Evolutionary conservation across 2,797 vertebrate species (phyloP).

Genomic region (Capromys pilorides): DNA sequence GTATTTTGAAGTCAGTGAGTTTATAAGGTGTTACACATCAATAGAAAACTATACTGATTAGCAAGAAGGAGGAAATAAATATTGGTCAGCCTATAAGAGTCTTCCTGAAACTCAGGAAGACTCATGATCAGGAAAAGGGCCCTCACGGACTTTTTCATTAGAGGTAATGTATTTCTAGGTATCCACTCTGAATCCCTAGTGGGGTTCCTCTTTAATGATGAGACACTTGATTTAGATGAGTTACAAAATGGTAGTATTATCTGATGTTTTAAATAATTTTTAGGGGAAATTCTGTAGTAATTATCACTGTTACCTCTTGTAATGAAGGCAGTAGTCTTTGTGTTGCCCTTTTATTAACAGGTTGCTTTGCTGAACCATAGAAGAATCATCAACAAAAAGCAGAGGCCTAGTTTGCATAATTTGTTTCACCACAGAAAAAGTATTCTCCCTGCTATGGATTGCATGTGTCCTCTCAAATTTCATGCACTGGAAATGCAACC

Average conservation of each 20-base stretch:
- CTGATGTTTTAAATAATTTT: constrained; percentile 37
- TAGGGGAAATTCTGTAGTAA: neutral
- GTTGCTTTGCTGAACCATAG: neutral
- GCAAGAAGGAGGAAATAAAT: constrained; percentile 37
- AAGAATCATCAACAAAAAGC: neutral
- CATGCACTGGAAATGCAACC: neutral
- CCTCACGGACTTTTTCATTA: neutral
- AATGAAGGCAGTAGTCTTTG: neutral
- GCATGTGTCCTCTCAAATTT: neutral
- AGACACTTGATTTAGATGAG: constrained; percentile 37
- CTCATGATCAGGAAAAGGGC: neutral
- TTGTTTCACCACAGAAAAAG: neutral
- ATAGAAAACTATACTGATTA: constrained; percentile 16
- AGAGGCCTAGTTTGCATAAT: neutral
- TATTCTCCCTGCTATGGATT: neutral
- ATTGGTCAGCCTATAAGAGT: neutral
- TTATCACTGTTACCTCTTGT: constrained; percentile 17
- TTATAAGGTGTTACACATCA: neutral
- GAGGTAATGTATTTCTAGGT: neutral
- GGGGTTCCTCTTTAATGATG: neutral
- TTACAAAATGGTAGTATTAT: constrained; percentile 35
- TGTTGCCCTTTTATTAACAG: neutral
- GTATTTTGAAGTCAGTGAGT: constrained; percentile 14
- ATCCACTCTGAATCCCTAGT: neutral
- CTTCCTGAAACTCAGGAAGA: constrained; percentile 2